A percentile compares a stretch with the other conserved stretches of the same genome.
Conservation (phyloP, 1,140 invertebrate genomes). For the Dinoponera quadriceps region DNA sequence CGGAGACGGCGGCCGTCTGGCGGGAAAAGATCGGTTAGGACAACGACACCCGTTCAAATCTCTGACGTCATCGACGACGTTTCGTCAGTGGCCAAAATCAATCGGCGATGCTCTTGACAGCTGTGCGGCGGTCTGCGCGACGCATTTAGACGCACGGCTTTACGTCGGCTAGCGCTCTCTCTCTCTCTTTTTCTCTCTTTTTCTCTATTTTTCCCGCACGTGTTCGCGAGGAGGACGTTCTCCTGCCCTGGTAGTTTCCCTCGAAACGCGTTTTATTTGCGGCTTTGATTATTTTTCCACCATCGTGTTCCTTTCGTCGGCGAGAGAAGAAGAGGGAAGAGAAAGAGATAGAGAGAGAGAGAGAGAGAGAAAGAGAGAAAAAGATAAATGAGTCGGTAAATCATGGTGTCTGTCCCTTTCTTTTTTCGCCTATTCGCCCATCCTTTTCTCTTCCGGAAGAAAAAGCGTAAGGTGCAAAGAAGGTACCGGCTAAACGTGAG, state of each 20-base stretch:
- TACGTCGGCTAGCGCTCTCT: background rate
- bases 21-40: constrained; percentile 37
- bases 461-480: background rate
- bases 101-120: constrained; percentile 14
- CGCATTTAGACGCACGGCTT: constrained; percentile 27
- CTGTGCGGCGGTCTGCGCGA: background rate
- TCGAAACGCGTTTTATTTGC: constrained; percentile 12
- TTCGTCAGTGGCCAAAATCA: constrained; percentile 46
- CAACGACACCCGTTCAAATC: constrained; percentile 29
- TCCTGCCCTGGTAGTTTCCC: constrained; percentile 4
- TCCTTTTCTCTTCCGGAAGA: background rate
- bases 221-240: constrained; percentile 2
- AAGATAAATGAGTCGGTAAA: constrained; percentile 19
- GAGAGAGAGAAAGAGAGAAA: background rate
- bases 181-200: background rate
- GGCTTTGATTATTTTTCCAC: constrained; percentile 18
- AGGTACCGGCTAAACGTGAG: background rate
- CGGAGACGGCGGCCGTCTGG: background rate
- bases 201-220: background rate
- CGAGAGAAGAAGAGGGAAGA: background rate
- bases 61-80: constrained; percentile 33
- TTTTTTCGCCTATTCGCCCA: background rate
- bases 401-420: background rate
- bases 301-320: background rate
- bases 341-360: background rate